These are phyloP conservation scores for Sciaenops ocellatus DNA, from an alignment of 2,797 vertebrate genomes.

Conservation along the genomic window DNA sequence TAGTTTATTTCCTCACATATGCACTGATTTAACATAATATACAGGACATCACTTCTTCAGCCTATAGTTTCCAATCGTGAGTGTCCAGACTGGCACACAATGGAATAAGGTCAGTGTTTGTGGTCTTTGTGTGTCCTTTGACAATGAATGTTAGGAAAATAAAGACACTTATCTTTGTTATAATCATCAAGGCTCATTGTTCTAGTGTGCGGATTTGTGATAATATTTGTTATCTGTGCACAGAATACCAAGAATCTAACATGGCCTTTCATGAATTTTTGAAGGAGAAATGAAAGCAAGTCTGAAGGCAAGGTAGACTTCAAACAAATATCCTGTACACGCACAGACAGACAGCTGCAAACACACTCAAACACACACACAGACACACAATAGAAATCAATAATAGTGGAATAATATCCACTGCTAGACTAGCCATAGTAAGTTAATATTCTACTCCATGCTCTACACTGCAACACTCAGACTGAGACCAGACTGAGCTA, in stretches of 20 bases:
- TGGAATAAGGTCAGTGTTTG: not conserved
- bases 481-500: not conserved
- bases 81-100: not conserved
- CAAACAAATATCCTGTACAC: conserved; percentile 26
- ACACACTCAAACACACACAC: not conserved
- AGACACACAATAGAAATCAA: conserved; percentile 31
- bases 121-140: not conserved
- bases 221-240: not conserved
- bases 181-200: not conserved
- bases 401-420: not conserved
- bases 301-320: conserved; percentile 23
- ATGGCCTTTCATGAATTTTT: conserved; percentile 49
- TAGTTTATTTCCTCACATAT: no score
- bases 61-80: not conserved
- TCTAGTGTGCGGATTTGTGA: not conserved
- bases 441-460: not conserved
- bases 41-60: not conserved
- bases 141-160: not conserved
- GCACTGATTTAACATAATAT: not conserved
- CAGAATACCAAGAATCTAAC: conserved; percentile 23
- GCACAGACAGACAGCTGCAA: not conserved
- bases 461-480: not conserved
- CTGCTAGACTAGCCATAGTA: not conserved
- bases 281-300: conserved; percentile 39
- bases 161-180: not conserved